Conservation (phyloP, 2,797 vertebrate genomes). For the Melanotaenia trifasciata region DNA sequence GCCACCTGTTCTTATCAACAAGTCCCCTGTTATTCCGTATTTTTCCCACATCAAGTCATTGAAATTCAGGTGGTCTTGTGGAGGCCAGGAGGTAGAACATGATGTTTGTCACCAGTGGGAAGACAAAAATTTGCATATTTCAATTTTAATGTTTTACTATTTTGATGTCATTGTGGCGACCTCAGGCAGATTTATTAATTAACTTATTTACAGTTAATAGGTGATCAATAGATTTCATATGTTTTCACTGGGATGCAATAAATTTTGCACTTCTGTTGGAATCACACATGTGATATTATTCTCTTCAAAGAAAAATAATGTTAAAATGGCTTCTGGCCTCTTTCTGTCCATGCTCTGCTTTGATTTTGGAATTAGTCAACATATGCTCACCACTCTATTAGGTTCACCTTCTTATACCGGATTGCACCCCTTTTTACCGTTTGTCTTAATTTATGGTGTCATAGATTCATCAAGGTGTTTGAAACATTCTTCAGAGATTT, state of each 20-base stretch:
- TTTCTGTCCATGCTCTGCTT: too few relatives aligned
- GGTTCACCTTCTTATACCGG: too few relatives aligned
- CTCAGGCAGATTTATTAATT: not conserved
- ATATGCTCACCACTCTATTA: too few relatives aligned
- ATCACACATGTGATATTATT: too few relatives aligned
- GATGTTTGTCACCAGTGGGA: not conserved
- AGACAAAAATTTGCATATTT: not conserved
- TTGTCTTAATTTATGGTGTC: too few relatives aligned
- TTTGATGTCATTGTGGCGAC: not conserved
- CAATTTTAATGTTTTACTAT: not conserved
- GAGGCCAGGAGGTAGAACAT: constrained; percentile 18
- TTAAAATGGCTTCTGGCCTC: too few relatives aligned
- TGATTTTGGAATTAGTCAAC: too few relatives aligned
- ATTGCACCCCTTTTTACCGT: too few relatives aligned
- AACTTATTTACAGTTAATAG: constrained; percentile 6
- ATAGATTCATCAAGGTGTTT: too few relatives aligned
- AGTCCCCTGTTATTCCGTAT: constrained; percentile 38
- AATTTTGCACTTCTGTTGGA: too few relatives aligned
- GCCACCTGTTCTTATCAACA: constrained; percentile 79
- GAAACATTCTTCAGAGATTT: too few relatives aligned
- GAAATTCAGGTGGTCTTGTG: constrained; percentile 43
- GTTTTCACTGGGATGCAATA: not conserved
- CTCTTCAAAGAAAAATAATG: too few relatives aligned
- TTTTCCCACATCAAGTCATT: constrained; percentile 20
- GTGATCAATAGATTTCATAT: not conserved